Base-by-base conservation (phyloP, 2,797 vertebrate genomes). In the Pterois miles region DNA sequence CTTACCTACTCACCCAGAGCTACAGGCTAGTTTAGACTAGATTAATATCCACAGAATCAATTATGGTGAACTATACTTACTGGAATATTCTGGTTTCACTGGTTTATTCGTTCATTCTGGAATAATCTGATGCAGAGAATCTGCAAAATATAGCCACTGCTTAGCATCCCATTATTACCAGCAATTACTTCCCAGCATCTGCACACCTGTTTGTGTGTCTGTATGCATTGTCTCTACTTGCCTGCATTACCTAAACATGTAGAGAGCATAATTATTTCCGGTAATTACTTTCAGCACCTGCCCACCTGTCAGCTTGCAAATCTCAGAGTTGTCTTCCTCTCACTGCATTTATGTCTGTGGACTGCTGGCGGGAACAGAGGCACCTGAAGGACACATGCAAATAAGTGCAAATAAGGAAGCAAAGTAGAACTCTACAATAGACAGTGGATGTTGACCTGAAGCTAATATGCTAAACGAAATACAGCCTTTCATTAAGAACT, bases 221-320 rank as follows among this genome's bases (percentile, higher is more conserved):
- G 27, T 73, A 2, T 57, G 65, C 5, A 8, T 53, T 2, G 73
- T 62, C 54, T n/a, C 33, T 50, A 46, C 79, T 70, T 58, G 50
- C 31, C 70, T 63, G 63, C 14, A 12, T 70, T 52, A 63, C 60
- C 38, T 36, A 65, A 80, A 67, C 50, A 80, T 27, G 4, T 13
- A 76, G 14, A 81, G n/a, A 13, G 48, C 22, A 3, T 64, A n/a
- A 57, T 72, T 53, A 67, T 65, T 59, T 65, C 36, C 38, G 56
- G 64, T 14, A 85, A n/a, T 76, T 76, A 71, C 46, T n/a, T 53
- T 43, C 46, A 52, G n/a, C 73, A 75, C 40, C 76, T 69, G 74
- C 11, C 16, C 52, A 16, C 67, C 64, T 74, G 56, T 54, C 34
- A 78, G 46, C 34, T 10, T 36, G 13, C 36, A 16, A 62, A 63